A percentile compares a stretch with the other conserved stretches of the same genome.
Conservation (phyloP, 2,113 vertebrate species). For the Phaetusa simplex region DNA sequence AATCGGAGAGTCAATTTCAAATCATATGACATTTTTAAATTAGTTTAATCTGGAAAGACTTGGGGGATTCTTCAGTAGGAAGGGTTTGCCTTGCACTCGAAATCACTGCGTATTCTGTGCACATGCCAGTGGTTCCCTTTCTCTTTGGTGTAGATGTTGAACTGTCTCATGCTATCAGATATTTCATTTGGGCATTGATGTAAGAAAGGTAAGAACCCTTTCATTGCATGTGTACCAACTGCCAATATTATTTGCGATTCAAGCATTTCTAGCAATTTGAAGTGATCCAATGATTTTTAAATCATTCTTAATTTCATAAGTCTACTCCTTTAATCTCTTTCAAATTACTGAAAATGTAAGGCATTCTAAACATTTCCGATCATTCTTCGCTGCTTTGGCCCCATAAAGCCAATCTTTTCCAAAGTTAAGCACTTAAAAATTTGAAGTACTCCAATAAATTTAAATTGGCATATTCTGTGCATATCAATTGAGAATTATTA, state of each 20-base stretch:
- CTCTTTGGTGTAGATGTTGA: neutral
- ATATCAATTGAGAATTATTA: slow-evolving; percentile 79
- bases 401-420: slow-evolving; percentile 70
- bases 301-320: slow-evolving; percentile 69
- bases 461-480: slow-evolving; percentile 76
- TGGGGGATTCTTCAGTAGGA: slow-evolving; percentile 39
- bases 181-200: neutral
- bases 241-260: neutral
- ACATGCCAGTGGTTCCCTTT: neutral
- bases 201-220: neutral
- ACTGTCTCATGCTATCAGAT: neutral
- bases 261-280: slow-evolving; percentile 4
- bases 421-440: slow-evolving; percentile 78
- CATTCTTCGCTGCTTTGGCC: slow-evolving; percentile 50
- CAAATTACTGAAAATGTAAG: slow-evolving; percentile 65
- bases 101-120: neutral
- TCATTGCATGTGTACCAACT: neutral
- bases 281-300: slow-evolving; percentile 54
- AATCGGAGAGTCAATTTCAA: slow-evolving; percentile 53
- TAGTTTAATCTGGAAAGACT: slow-evolving; percentile 57
- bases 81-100: slow-evolving; percentile 29
- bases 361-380: slow-evolving; percentile 68
- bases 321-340: slow-evolving; percentile 66
- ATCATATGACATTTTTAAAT: slow-evolving; percentile 62
- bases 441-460: slow-evolving; percentile 78